Evolutionary conservation across 2,113 vertebrate genomes (phyloP), one percentile per base, ranked within the genome.

Genomic region (Sakesphorus luctuosus): DNA sequence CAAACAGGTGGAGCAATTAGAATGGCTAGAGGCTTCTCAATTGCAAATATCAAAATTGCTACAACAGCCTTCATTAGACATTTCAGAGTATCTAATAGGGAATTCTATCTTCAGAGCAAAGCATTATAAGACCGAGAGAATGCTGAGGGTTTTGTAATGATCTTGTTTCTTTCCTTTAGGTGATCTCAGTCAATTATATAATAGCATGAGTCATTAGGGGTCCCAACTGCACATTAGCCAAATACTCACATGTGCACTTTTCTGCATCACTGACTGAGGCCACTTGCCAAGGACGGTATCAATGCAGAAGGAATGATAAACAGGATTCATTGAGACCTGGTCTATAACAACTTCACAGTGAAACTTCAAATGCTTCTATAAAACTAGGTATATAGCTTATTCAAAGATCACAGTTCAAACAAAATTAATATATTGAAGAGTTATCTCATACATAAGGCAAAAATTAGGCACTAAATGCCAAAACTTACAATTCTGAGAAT

Each of bases 11-110:
- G 35, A 91, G 69, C 9, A 66, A 62, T 63, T 84, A 82, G 31
- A 94, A 94, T 44, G 40, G 50, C 81, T 76, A 74, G 55, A 94
- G 47, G 49, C 17, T 90, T 25, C 63, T 74, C 36, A 87, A 24
- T 73, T 80, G 58, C 66, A 87, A 91, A 80, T 80, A 94, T 35
- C 62, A 83, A 89, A 90, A 89, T 85, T 84, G 14, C 46, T 88
- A 33, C 38, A 80, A 33, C 35, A 71, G 50, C 23, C 65, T 95
- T 94, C 49, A 69, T 46, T 33, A 74, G 25, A 68, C 13, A 28
- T 87, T 90, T 90, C 49, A 43, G 69, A 81, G 31, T 72, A 33
- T 82, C 33, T 94, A 75, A 87, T 2, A 69, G 56, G 11, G 33
- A 92, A 91, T 93, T 80, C 38, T 74, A 29, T 77, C 83, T 86